Conservation (phyloP, 2,797 vertebrate genomes). For the Trachurus trachurus region DNA sequence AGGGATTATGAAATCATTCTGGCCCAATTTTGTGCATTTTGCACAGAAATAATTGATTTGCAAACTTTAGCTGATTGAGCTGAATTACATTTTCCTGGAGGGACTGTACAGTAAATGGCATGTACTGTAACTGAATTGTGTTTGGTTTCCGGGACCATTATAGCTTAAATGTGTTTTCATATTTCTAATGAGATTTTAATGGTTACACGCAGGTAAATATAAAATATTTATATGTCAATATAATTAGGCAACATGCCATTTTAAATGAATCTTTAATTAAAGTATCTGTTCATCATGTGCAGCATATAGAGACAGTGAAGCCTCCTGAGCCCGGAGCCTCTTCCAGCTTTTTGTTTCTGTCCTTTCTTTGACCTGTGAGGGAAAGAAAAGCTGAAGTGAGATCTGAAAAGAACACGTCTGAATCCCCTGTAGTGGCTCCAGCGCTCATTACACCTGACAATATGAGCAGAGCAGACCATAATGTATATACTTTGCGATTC, state of each 20-base stretch:
- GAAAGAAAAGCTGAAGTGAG: not conserved
- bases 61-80: no score
- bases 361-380: not conserved
- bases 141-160: no score
- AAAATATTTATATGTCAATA: not conserved
- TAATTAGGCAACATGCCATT: not conserved
- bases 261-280: not conserved
- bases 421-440: not conserved
- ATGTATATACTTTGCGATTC: not conserved
- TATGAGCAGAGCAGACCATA: not conserved
- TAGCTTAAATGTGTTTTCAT: no score
- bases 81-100: no score
- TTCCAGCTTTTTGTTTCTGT: not conserved
- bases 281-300: no score
- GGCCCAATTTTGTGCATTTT: no score
- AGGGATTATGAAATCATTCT: no score
- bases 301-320: not conserved
- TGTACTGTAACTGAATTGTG: no score
- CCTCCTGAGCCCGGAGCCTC: not conserved
- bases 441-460: not conserved
- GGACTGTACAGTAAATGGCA: no score
- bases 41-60: no score
- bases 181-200: not conserved
- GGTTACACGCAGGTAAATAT: not conserved
- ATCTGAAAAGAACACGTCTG: not conserved